Conservation (phyloP, 2,888 invertebrate genomes). For the Tribolium freemani region DNA sequence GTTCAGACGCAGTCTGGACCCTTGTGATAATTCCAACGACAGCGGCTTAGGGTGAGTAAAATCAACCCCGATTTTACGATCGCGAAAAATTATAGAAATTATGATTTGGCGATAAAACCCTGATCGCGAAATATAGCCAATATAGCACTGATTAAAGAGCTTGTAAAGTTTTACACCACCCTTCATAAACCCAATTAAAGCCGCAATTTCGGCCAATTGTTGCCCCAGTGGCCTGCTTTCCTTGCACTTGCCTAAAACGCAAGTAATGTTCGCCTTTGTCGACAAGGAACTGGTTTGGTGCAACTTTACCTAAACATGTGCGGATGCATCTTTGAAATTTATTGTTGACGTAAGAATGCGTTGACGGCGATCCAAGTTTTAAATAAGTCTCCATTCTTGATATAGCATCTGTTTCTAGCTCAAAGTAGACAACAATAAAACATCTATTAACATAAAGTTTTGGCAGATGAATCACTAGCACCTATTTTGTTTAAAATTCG, state of each 20-base stretch:
- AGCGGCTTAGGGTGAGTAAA: slow-evolving; percentile 80
- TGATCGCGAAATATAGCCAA: slow-evolving; percentile 19
- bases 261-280: background rate
- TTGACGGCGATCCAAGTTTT: slow-evolving; percentile 33
- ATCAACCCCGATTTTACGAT: no score
- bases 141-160: background rate
- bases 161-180: background rate
- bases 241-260: background rate
- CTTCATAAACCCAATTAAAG: no score
- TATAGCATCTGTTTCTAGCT: slow-evolving; percentile 10
- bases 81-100: background rate
- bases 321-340: slow-evolving; percentile 21
- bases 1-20: slow-evolving; percentile 69
- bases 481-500: background rate
- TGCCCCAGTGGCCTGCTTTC: background rate
- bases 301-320: background rate
- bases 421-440: slow-evolving; percentile 11
- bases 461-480: slow-evolving; percentile 22
- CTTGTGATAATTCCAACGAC: slow-evolving; percentile 91
- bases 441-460: slow-evolving; percentile 28
- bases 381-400: slow-evolving; percentile 14
- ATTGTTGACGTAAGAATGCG: slow-evolving; percentile 27
- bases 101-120: slow-evolving; percentile 8
- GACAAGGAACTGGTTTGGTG: background rate
- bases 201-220: background rate